These are phyloP conservation scores for Cyanoramphus novaezelandiae DNA, from an alignment of 2,113 vertebrate genomes.

Conservation along the genomic window DNA sequence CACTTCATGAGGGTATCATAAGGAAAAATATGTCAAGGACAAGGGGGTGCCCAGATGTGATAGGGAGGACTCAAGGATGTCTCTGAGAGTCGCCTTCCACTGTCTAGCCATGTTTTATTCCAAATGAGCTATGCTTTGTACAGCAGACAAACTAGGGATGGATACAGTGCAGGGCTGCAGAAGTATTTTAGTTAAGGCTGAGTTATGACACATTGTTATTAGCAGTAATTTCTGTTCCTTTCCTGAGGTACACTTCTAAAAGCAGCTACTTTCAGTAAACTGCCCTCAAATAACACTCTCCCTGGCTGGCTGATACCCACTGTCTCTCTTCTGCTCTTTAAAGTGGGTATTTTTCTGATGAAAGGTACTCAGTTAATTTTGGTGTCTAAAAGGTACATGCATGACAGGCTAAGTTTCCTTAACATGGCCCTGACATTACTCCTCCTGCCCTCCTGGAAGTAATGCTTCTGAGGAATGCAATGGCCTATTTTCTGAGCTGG, in stretches of 20 bases:
- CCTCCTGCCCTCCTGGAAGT: not conserved
- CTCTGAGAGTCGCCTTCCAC: not conserved
- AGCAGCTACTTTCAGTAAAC: not conserved
- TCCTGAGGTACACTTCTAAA: not conserved
- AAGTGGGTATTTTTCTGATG: not conserved
- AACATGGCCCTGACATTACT: not conserved
- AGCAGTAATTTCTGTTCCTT: not conserved
- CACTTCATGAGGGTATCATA: not conserved
- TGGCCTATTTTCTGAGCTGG: slow-evolving; percentile 29
- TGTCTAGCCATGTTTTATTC: not conserved
- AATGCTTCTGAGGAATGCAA: not conserved
- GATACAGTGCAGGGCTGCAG: not conserved
- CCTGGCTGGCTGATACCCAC: not conserved
- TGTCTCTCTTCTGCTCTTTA: not conserved
- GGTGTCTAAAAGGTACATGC: not conserved
- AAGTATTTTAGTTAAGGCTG: not conserved
- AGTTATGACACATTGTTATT: not conserved
- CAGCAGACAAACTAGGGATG: not conserved
- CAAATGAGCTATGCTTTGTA: not conserved
- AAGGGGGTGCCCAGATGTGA: not conserved
- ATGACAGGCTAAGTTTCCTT: not conserved
- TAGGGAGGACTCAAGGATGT: not conserved
- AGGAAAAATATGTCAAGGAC: not conserved
- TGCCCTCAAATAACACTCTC: not conserved
- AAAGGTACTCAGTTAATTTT: not conserved